These are phyloP conservation scores for Xanthia icteritia DNA, from an alignment of 2,888 invertebrate genomes.

Conservation along the genomic window DNA sequence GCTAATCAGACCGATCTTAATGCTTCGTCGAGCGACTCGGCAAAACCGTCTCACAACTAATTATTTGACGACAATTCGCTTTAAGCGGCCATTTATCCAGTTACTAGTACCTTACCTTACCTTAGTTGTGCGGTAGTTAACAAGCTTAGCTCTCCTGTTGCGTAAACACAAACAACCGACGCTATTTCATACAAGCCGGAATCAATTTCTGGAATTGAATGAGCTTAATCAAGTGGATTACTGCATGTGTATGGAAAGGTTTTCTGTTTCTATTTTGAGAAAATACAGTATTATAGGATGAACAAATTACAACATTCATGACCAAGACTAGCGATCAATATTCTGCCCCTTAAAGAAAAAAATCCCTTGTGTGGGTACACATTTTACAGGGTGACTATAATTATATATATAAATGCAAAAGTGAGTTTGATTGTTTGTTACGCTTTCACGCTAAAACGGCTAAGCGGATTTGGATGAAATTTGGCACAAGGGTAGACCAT, in stretches of 20 bases:
- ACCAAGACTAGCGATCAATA: slow-evolving; percentile 17
- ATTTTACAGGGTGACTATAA: not conserved
- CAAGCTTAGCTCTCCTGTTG: slow-evolving; percentile 15
- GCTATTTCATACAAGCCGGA: slow-evolving; percentile 31
- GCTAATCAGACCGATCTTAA: slow-evolving; percentile 41
- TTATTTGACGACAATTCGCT: slow-evolving; percentile 37
- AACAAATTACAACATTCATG: slow-evolving; percentile 10
- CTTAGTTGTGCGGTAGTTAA: not conserved
- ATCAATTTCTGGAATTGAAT: slow-evolving; percentile 46
- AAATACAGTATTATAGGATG: not conserved
- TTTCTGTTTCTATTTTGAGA: slow-evolving; percentile 14
- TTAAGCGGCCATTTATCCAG: slow-evolving; percentile 40
- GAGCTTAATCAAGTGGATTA: slow-evolving; percentile 48
- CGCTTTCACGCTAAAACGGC: no score
- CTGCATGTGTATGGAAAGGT: not conserved
- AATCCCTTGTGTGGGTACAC: not conserved
- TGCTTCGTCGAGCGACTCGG: slow-evolving; percentile 14
- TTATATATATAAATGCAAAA: no score
- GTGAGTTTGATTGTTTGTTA: no score
- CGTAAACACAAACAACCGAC: slow-evolving; percentile 9
- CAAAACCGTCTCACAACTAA: slow-evolving; percentile 21
- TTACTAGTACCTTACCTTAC: slow-evolving; percentile 2
- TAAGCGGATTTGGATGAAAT: no score
- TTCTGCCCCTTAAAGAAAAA: not conserved
- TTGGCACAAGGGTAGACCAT: no score